phyloP scores from a whole-genome alignment of 2,797 vertebrate species.

The Myotis planiceps region DNA sequence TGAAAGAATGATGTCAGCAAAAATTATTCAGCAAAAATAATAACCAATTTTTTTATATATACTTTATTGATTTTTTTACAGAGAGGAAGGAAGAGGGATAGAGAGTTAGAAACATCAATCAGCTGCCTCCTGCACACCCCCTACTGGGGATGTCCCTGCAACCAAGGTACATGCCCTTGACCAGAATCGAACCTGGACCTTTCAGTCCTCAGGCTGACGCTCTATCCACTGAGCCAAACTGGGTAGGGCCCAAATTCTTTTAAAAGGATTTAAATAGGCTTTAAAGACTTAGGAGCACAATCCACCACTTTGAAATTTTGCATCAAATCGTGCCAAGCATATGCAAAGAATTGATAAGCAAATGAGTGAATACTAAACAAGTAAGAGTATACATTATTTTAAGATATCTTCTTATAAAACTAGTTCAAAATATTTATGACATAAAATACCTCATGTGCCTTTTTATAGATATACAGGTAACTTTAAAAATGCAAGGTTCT shows the following conservation, averaged over 20 bases:
- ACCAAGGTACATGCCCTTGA: too few relatives aligned
- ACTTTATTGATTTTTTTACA: too few relatives aligned
- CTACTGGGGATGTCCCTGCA: too few relatives aligned
- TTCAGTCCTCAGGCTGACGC: too few relatives aligned
- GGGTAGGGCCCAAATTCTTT: constrained; percentile 11
- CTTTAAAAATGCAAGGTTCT: not conserved
- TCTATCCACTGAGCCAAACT: too few relatives aligned
- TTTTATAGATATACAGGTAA: not conserved
- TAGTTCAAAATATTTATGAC: not conserved
- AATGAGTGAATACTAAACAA: constrained; percentile 48
- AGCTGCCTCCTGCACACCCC: too few relatives aligned
- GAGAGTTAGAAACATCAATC: too few relatives aligned
- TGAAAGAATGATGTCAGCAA: not conserved
- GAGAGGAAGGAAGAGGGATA: too few relatives aligned
- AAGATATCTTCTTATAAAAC: not conserved
- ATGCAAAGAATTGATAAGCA: constrained; percentile 71
- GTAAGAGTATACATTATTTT: not conserved
- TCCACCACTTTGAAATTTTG: not conserved
- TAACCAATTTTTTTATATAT: constrained; percentile 2
- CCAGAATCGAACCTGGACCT: too few relatives aligned
- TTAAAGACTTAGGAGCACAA: not conserved
- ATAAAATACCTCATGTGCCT: not conserved
- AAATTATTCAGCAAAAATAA: constrained; percentile 41
- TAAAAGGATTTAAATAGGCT: constrained; percentile 55
- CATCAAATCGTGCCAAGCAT: constrained; percentile 20